Base-by-base conservation (phyloP, 2,113 vertebrate genomes). In the Cariama cristata region DNA sequence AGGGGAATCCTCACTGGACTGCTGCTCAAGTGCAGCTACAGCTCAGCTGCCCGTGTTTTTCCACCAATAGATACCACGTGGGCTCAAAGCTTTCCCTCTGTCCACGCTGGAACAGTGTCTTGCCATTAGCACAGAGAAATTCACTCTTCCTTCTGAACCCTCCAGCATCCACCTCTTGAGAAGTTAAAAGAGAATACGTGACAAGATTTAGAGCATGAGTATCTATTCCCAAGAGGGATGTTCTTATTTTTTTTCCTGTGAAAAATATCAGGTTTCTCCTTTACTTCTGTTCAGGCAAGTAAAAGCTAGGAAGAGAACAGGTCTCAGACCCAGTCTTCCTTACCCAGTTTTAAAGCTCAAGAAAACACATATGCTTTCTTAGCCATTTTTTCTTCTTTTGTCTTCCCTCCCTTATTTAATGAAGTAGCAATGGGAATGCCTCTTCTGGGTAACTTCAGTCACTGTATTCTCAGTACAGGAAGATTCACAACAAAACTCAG, bases 51-150 rank as follows among this genome's bases (percentile, higher is more conserved):
- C 55, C 16, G 8, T 5, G 4, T 2, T 56, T 56, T 53, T 40
- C 32, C 62, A 38, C 10, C 0, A 0, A 38, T 4, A 82, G 20
- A n/a, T 15, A 50, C 11, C 38, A 30, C 0, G 1, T 26, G 30
- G 17, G 74, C 21, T 47, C 55, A 69, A 49, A 80, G 24, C 19
- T 74, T 55, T 71, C 6, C 14, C 42, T 80, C 38, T 44, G 19
- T 40, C 49, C 26, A 3, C 0, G 1, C 8, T n/a, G 55, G 22
- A 81, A 38, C 0, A 0, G 3, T 50, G 23, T 50, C 32, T 55
- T 44, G 21, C 40, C 4, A 1, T 33, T 52, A 33, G 12, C 33
- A 73, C 8, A 58, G 8, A 79, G 40, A 47, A 64, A 81, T 32
- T 50, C 42, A 22, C 18, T 40, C 47, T 88, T 84, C 32, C 38